Percentiles rank a stretch among this genome's conserved stretches.
These are phyloP conservation scores for Belgica antarctica DNA, from an alignment of 2,888 invertebrate genomes.

Conservation along the genomic window DNA sequence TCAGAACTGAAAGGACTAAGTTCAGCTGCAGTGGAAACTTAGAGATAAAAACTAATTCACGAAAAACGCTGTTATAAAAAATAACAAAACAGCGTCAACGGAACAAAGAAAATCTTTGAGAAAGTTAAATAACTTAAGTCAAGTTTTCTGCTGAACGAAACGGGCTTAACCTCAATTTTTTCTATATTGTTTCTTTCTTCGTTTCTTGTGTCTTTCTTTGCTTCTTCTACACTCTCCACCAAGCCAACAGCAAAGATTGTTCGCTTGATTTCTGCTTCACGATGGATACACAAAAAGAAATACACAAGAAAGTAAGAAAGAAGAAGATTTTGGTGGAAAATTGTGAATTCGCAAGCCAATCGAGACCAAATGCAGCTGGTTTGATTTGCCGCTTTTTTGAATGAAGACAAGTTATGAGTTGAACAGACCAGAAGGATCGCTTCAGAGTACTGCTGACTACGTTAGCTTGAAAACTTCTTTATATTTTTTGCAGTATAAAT, in stretches of 20 bases:
- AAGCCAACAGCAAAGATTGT: conserved; percentile 38
- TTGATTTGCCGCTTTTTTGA: not conserved
- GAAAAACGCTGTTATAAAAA: too few relatives aligned
- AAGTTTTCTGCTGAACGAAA: not conserved
- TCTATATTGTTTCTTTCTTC: conserved; percentile 28
- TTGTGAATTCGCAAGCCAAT: conserved; percentile 30
- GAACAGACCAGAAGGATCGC: too few relatives aligned
- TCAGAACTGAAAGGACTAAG: too few relatives aligned
- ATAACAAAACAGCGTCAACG: too few relatives aligned
- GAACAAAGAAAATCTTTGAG: conserved; percentile 27
- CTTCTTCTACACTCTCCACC: conserved; percentile 32
- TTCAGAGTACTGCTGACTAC: too few relatives aligned
- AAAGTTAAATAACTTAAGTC: conserved; percentile 28
- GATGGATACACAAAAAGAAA: conserved; percentile 37
- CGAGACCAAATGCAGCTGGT: not conserved
- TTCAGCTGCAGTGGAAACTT: too few relatives aligned
- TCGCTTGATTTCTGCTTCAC: conserved; percentile 26
- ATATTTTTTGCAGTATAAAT: not conserved
- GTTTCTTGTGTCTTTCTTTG: conserved; percentile 24
- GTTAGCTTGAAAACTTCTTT: too few relatives aligned
- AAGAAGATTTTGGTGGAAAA: conserved; percentile 33
- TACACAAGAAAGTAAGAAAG: conserved; percentile 33
- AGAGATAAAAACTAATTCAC: too few relatives aligned
- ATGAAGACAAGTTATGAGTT: too few relatives aligned
- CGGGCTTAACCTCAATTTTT: conserved; percentile 36